Evolutionary conservation across 2,113 vertebrate genomes (phyloP), one percentile per base, ranked within the genome.

Genomic region (Pelusios castaneus): DNA sequence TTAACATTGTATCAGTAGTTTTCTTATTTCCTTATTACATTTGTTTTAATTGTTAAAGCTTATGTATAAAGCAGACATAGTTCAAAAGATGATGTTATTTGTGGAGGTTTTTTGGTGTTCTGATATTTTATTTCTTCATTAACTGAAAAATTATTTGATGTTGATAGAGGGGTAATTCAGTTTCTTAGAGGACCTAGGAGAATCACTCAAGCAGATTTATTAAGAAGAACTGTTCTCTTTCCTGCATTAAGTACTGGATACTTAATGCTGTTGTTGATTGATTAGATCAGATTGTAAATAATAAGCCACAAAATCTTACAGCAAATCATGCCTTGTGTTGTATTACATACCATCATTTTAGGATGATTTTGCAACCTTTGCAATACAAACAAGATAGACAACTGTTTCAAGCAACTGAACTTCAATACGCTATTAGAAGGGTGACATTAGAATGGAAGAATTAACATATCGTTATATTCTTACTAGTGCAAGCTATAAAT

Each of bases 391-490:
- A 89, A 27, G 1, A 92, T n/a, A 97, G 93, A 87, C 90, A 96
- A 81, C 93, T 43, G 6, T n/a, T 84, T 92, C 51, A 89, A 93
- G 84, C 54, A 85, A 67, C 49, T 89, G 55, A 56, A 90, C 92
- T 96, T 95, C 82, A 93, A 77, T 63, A 89, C 92, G 97, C 89
- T 91, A 87, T 85, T 95, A 89, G 55, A 85, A 95, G 83, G 78
- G 67, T 84, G 95, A 92, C 1, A 19, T 85, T 89, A 90, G 92
- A 95, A 92, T 90, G 82, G 93, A 95, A 96, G 83, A 96, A 96
- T 96, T 96, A 97, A 95, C 93, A 87, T 97, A 96, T 94, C 70
- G 80, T 93, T 95, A 94, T 88, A 94, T 93, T 97, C 92, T 95
- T 91, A 95, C 89, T 84, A 81, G 60, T 95, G 86, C 70, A 93